These are phyloP conservation scores for Phyllostomus hastatus DNA, from an alignment of 2,113 vertebrate species.

Conservation along the genomic window DNA sequence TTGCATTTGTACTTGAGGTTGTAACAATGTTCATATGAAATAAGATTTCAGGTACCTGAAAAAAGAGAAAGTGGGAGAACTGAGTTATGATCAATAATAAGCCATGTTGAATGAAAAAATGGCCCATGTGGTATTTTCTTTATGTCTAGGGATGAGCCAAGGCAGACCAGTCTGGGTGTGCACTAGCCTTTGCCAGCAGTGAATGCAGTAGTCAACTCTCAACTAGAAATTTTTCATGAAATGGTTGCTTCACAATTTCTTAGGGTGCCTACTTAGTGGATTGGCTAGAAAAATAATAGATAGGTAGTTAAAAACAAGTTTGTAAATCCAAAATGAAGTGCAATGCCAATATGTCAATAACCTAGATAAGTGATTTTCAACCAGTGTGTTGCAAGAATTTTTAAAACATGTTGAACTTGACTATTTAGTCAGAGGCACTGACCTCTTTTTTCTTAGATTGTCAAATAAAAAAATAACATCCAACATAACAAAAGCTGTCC, in stretches of 20 bases:
- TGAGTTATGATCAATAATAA: neutral
- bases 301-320: neutral
- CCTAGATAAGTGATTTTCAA: neutral
- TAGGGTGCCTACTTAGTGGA: neutral
- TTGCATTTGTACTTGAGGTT: neutral
- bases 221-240: neutral
- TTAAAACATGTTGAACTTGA: too few relatives aligned
- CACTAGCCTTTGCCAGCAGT: neutral
- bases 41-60: neutral
- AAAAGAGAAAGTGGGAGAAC: neutral
- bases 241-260: neutral
- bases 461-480: too few relatives aligned
- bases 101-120: neutral
- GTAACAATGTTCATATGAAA: neutral
- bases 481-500: too few relatives aligned
- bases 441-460: too few relatives aligned
- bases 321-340: neutral
- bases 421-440: too few relatives aligned
- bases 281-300: neutral
- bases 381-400: too few relatives aligned
- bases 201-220: neutral
- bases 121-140: neutral
- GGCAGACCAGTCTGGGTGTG: neutral
- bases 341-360: neutral
- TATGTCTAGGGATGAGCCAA: neutral